These are phyloP conservation scores for Procapra przewalskii DNA, from an alignment of 2,113 vertebrate genomes.

Conservation along the genomic window DNA sequence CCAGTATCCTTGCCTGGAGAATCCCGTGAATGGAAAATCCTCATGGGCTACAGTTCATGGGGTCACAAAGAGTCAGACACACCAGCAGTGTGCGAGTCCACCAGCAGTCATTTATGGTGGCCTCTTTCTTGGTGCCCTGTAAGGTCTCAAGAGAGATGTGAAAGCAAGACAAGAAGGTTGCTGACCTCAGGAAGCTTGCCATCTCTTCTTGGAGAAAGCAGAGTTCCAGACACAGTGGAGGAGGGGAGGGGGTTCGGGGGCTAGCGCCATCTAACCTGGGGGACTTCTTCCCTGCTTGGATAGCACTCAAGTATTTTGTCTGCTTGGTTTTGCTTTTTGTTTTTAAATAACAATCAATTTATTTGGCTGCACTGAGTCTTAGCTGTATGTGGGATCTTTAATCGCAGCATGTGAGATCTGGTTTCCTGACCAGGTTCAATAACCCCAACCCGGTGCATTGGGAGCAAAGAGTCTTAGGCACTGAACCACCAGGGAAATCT, in stretches of 20 bases:
- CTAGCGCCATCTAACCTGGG: no score
- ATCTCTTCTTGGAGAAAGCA: not conserved
- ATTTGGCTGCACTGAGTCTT: not conserved
- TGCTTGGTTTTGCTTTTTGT: not conserved
- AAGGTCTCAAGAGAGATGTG: not conserved
- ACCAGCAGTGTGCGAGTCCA: not conserved
- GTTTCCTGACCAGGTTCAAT: not conserved
- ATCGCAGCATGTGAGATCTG: not conserved
- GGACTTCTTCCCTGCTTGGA: not conserved
- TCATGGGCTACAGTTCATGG: not conserved
- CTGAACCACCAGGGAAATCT: not conserved
- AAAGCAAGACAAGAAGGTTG: no score
- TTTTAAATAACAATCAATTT: not conserved
- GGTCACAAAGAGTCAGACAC: not conserved
- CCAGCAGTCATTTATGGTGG: not conserved
- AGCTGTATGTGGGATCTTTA: not conserved
- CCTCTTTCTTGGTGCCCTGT: not conserved
- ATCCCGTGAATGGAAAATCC: not conserved
- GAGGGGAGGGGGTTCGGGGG: fast-evolving
- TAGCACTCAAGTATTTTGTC: not conserved
- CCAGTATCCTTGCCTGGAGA: not conserved
- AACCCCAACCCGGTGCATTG: not conserved
- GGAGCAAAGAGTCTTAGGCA: not conserved
- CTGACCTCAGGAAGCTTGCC: not conserved
- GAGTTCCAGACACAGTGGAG: not conserved